These are phyloP conservation scores for Gisinianus flammeolus DNA, from an alignment of 2,888 invertebrate genomes.

Conservation along the genomic window DNA sequence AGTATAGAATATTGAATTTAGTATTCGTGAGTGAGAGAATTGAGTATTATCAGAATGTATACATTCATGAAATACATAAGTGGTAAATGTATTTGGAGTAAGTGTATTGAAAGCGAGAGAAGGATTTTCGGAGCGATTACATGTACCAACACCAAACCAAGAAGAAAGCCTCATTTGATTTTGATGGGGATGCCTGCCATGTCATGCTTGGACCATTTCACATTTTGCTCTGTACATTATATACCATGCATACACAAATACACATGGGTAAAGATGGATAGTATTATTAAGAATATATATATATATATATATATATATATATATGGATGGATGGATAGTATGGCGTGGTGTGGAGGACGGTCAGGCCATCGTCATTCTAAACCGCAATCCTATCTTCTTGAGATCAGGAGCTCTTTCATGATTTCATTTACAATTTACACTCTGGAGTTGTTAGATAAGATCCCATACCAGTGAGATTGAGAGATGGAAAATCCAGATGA, in stretches of 20 bases:
- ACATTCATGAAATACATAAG: too few relatives aligned
- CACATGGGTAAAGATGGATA: too few relatives aligned
- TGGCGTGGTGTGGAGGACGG: not conserved
- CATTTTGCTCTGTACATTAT: not conserved
- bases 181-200: not conserved
- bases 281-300: not conserved
- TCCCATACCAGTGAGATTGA: not conserved
- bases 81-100: too few relatives aligned
- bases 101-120: too few relatives aligned
- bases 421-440: constrained; percentile 31
- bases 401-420: constrained; percentile 29
- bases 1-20: too few relatives aligned
- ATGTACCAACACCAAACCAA: too few relatives aligned
- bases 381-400: not conserved
- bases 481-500: constrained; percentile 27
- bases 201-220: too few relatives aligned
- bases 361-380: not conserved
- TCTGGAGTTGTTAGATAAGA: constrained; percentile 1
- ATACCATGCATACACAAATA: not conserved
- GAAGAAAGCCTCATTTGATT: too few relatives aligned
- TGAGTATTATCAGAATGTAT: too few relatives aligned
- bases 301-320: not conserved
- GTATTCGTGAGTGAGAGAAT: too few relatives aligned
- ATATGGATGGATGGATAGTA: not conserved
- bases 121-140: too few relatives aligned